These are phyloP conservation scores for Melanargia galathea DNA, from an alignment of 2,888 invertebrate genomes.

Conservation along the genomic window DNA sequence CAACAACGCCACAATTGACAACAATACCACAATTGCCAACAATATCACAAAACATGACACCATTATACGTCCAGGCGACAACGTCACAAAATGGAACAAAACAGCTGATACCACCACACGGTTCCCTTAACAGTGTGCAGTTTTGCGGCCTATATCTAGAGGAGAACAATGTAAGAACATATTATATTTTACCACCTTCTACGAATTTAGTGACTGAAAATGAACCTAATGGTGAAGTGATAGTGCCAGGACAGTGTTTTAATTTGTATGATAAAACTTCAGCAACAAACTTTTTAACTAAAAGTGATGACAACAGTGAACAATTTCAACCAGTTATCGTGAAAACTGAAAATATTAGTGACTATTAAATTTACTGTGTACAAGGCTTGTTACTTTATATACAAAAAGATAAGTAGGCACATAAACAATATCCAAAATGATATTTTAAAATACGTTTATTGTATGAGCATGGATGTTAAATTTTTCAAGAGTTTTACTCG, in stretches of 20 bases:
- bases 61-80: neutral
- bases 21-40: neutral
- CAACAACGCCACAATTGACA: neutral
- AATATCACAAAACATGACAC: neutral
- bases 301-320: neutral
- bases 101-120: neutral
- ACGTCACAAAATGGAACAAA: neutral
- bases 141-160: neutral
- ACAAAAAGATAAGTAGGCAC: too few species aligned
- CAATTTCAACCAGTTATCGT: neutral
- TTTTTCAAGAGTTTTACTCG: too few species aligned
- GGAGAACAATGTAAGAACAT: neutral
- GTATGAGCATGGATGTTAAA: too few species aligned
- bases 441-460: too few species aligned
- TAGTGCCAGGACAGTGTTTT: neutral
- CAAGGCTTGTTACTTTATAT: too few species aligned
- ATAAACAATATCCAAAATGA: too few species aligned
- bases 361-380: neutral
- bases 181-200: neutral
- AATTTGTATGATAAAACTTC: neutral
- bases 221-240: neutral
- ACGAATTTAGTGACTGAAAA: neutral
- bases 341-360: constrained; percentile 1
- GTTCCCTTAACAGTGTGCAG: neutral
- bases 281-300: neutral